Conservation (phyloP, 2,888 invertebrate genomes). For the Apodemia duryi region DNA sequence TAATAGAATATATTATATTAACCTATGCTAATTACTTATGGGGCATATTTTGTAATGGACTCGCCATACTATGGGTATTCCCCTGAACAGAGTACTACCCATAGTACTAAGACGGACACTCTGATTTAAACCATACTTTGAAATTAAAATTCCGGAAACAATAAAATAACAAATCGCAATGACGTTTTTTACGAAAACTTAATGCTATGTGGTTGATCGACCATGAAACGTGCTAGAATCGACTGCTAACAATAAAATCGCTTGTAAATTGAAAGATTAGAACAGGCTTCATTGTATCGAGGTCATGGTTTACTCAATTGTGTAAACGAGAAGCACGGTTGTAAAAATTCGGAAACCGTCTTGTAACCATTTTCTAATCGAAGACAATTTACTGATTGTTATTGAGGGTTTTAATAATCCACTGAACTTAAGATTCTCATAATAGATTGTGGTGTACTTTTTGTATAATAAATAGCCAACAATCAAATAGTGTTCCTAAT, state of each 20-base stretch:
- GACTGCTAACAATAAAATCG: constrained; percentile 32
- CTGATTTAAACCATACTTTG: too few relatives aligned
- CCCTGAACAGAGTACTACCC: too few relatives aligned
- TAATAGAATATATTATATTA: too few relatives aligned
- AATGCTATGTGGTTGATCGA: constrained; percentile 28
- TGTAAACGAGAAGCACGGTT: constrained; percentile 23
- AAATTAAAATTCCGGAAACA: not conserved
- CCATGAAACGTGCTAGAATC: constrained; percentile 31
- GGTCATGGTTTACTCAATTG: constrained; percentile 43
- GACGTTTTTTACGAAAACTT: constrained; percentile 6
- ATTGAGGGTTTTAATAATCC: too few relatives aligned
- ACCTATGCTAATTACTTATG: too few relatives aligned
- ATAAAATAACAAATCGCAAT: not conserved
- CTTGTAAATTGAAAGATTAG: constrained; percentile 56
- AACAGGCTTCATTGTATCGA: constrained; percentile 38
- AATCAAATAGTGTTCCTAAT: too few relatives aligned
- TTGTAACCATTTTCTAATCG: not conserved
- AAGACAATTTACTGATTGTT: not conserved
- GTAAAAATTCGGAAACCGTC: constrained; percentile 2
- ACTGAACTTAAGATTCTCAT: too few relatives aligned
- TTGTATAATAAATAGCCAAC: too few relatives aligned
- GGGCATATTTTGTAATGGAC: too few relatives aligned
- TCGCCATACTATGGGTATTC: too few relatives aligned
- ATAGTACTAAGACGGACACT: too few relatives aligned
- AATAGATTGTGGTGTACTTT: too few relatives aligned